A percentile compares a stretch with the other conserved stretches of the same genome.
These are phyloP conservation scores for Hoplias malabaricus DNA, from an alignment of 2,113 vertebrate genomes.

Conservation along the genomic window DNA sequence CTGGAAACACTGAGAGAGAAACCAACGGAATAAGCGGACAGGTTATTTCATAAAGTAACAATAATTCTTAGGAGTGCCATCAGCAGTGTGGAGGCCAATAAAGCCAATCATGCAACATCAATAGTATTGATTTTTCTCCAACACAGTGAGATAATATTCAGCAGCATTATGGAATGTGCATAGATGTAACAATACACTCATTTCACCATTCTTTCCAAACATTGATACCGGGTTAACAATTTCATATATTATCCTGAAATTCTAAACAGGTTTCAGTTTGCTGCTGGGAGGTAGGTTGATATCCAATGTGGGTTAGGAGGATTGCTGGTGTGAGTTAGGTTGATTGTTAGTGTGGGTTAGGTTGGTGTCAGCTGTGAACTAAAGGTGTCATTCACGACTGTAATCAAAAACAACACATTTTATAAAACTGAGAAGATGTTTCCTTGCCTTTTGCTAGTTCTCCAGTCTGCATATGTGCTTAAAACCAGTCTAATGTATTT, in stretches of 20 bases:
- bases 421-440: too few relatives aligned
- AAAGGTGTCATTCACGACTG: too few relatives aligned
- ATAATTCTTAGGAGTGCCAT: background rate
- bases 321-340: too few relatives aligned
- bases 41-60: constrained; percentile 23
- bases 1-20: background rate
- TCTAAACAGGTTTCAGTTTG: too few relatives aligned
- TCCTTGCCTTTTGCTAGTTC: too few relatives aligned
- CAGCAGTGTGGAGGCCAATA: background rate
- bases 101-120: background rate
- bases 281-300: too few relatives aligned
- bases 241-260: background rate
- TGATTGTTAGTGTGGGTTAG: too few relatives aligned
- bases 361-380: too few relatives aligned
- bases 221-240: background rate
- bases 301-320: too few relatives aligned
- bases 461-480: too few relatives aligned
- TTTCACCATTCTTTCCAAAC: background rate
- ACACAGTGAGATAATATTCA: background rate
- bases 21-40: background rate
- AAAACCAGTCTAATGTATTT: too few relatives aligned
- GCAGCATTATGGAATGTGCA: background rate
- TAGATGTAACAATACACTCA: background rate
- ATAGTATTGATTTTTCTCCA: background rate
- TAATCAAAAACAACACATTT: too few relatives aligned